Conservation (phyloP, 1,140 invertebrate genomes). For the Diuraphis noxia region DNA sequence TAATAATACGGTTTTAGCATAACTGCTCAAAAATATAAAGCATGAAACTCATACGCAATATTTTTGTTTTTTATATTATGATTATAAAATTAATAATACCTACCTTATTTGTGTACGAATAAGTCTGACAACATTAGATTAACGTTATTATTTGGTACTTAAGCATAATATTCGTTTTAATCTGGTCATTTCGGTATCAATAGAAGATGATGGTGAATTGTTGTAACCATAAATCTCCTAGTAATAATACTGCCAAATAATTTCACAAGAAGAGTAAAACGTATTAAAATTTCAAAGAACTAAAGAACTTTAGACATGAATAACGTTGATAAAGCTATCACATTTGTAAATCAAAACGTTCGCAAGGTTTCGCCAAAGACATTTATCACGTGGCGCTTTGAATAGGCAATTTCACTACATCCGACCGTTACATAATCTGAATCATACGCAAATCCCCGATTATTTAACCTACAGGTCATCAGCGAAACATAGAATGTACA, state of each 20-base stretch:
- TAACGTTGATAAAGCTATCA: neutral
- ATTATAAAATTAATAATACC: neutral
- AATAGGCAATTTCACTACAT: slow-evolving; percentile 21
- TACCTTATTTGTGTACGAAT: neutral
- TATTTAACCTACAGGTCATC: neutral
- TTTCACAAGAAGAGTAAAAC: neutral
- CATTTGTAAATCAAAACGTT: neutral
- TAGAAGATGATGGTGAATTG: neutral
- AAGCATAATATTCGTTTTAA: neutral
- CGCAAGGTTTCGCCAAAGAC: neutral
- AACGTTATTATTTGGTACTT: no score
- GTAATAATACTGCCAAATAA: neutral
- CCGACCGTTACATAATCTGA: neutral
- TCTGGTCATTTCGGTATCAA: neutral
- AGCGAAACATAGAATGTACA: neutral
- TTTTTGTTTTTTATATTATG: neutral
- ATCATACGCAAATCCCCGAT: neutral
- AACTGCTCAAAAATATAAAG: neutral
- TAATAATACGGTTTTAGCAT: neutral
- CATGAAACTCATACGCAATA: neutral
- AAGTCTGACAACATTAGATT: no score
- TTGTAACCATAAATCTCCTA: neutral
- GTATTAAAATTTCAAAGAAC: neutral
- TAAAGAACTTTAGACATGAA: neutral
- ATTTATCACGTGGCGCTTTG: neutral